A percentile compares a stretch with the other conserved stretches of the same genome.
Conservation (phyloP, 2,797 vertebrate species). For the Todus mexicanus region DNA sequence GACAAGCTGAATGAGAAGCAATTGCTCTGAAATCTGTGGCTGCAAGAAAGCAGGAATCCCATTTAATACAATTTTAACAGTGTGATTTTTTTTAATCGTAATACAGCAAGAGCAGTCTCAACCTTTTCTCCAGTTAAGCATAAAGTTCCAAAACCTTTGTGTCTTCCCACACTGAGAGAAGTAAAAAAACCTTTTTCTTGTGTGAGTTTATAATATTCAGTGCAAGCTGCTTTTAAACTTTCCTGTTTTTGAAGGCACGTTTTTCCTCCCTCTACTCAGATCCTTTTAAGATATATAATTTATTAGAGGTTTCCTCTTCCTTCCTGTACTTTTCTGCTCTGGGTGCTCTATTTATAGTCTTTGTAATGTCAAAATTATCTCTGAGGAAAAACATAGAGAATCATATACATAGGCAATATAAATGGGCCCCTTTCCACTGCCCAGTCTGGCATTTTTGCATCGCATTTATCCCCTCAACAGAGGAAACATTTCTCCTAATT, state of each 20-base stretch:
- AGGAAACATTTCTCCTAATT: not conserved
- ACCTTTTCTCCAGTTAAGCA: not conserved
- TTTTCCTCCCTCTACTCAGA: not conserved
- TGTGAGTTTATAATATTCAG: not conserved
- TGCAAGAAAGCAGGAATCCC: not conserved
- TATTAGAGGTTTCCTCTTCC: conserved; percentile 24
- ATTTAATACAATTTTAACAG: not conserved
- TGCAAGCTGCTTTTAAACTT: not conserved
- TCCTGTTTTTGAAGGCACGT: not conserved
- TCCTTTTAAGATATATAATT: conserved; percentile 2
- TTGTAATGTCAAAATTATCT: not conserved
- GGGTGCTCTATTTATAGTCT: not conserved
- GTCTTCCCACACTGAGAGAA: not conserved
- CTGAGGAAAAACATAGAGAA: not conserved
- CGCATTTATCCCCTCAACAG: not conserved
- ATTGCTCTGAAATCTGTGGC: not conserved
- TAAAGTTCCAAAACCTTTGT: not conserved
- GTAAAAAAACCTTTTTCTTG: not conserved
- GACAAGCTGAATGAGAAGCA: not conserved
- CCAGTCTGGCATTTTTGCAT: not conserved
- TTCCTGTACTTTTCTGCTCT: conserved; percentile 12
- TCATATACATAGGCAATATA: not conserved
- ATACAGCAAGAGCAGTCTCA: not conserved
- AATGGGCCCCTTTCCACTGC: not conserved
- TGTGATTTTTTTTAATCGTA: not conserved